These are phyloP conservation scores for Phoenicopterus ruber DNA, from an alignment of 2,113 vertebrate species.

Conservation along the genomic window DNA sequence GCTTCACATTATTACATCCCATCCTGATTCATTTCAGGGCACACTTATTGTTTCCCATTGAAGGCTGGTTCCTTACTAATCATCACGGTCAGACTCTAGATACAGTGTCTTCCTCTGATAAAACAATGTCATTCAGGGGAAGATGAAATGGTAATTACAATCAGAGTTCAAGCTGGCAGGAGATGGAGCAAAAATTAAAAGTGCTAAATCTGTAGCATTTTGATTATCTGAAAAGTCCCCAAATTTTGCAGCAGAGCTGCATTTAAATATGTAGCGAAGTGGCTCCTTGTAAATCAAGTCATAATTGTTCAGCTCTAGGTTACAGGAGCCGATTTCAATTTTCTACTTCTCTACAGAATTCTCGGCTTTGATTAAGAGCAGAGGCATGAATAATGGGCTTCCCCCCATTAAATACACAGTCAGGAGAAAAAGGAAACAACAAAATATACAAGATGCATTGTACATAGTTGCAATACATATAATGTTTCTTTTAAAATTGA, in stretches of 20 bases:
- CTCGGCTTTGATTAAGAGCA: conserved; percentile 68
- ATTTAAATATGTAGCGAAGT: conserved; percentile 62
- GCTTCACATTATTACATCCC: not conserved
- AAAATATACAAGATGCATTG: not conserved
- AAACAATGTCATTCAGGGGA: conserved; percentile 70
- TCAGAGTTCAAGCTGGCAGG: conserved; percentile 74
- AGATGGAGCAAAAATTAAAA: conserved; percentile 79
- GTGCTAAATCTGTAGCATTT: conserved; percentile 73
- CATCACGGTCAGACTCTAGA: not conserved
- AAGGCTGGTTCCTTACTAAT: conserved; percentile 10
- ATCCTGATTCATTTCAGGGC: not conserved
- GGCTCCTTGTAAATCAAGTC: conserved; percentile 73
- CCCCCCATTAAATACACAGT: conserved; percentile 13
- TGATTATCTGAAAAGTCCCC: conserved; percentile 74
- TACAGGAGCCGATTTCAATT: conserved; percentile 56
- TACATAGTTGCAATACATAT: not conserved
- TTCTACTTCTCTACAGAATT: conserved; percentile 57
- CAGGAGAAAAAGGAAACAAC: conserved; percentile 19
- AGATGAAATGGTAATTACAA: conserved; percentile 78
- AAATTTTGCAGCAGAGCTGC: conserved; percentile 67
- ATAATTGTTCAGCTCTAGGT: conserved; percentile 69
- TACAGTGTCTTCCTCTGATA: conserved; percentile 62
- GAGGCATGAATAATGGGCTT: conserved; percentile 60
- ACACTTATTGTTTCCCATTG: not conserved
- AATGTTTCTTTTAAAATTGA: not conserved